Base-by-base conservation (phyloP, 1,140 invertebrate species). In the Zaprionus africanus region DNA sequence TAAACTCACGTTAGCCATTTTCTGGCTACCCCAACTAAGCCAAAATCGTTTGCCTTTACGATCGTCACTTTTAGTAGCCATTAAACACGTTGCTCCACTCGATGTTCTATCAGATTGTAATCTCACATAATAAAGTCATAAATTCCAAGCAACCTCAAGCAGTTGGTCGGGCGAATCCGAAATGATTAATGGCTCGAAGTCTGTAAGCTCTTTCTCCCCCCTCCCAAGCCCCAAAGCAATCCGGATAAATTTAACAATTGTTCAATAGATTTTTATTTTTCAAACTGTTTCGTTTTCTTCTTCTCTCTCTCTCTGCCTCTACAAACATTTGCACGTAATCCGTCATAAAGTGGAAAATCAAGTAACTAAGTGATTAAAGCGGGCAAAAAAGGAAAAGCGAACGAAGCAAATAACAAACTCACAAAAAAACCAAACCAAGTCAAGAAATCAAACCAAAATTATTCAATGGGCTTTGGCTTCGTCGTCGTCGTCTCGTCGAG, bases 321-420 rank as follows among this genome's bases (percentile, higher is more conserved):
- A 59, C 78, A 70, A 85, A 74, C 76, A 83, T 86, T 86, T 87
- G 53, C 79, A 86, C 69, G 80, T 87, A 82, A 83, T 87, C 83
- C 80, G 77, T 87, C 83, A 87, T 75, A 87, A 88, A 87, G 83
- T 87, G 83, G 83, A 83, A 87, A 87, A 87, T 75, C 83, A 80
- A 87, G 84, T 87, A 87, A 86, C 80, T 63, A 86, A 87, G 77
- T 78, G 84, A 86, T 87, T 86, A 87, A 86, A 81, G 61, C 62
- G 54, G 72, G 36, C 80, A 67, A 69, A 62, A 68, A 54, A 74
- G 11, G 54, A 28, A 61, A 24, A 62, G 41, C 19, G 28, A 28
- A 7, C n/a, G 6, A 46, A n/a, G 41, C 41, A 46, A 46, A 46
- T 46, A 46, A 46, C 41, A 46, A 19, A 46, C 24, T 31, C 11